Base-by-base conservation (phyloP, 2,888 invertebrate genomes). In the Athalia rosae region DNA sequence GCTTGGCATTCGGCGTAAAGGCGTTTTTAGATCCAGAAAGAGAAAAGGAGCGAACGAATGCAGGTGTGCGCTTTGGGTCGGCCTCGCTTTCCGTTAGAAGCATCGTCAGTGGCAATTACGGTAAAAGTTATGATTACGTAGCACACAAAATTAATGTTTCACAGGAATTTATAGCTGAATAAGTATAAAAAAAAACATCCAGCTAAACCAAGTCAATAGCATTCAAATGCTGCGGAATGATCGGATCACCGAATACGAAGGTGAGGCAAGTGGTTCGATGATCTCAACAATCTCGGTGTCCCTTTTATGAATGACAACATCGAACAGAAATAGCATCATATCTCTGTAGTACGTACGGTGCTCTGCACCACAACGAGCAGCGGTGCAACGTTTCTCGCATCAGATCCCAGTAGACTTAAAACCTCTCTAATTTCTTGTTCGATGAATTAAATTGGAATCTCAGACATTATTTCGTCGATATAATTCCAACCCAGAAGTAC, bases 241-340 rank as follows among this genome's bases (percentile, higher is more conserved):
- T 74, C 48, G 74, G 61, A 74, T 74, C 61, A 61, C 50, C 61
- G 61, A 47, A 15, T 59, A 79, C 80, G 79, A 76, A 78, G 79
- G 81, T 80, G 82, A 83, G 80, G 82, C 82, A 81, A 73, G 81
- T 78, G 81, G 77, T 78, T 77, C 74, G 85, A 85, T 87, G 87
- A 87, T 85, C 85, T 87, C 87, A 87, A 82, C 83, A 77, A 73
- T 82, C 81, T 81, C 76, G 80, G 80, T 80, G 61, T 28, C 83
- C 84, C 84, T 82, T 53, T 62, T 79, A 61, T 4, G 78, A 79
- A 82, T 84, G 85, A 84, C 84, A 85, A 83, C 83, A 85, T 83
- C 80, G 79, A 76, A 50, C 80, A 63, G 79, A 82, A 84, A 83
- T 82, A 83, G 80, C 61, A 61, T 71, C 45, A 28, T 58, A 28